Evolutionary conservation across 2,888 invertebrate species (phyloP).

Genomic region (Eustalomyia histrio): DNA sequence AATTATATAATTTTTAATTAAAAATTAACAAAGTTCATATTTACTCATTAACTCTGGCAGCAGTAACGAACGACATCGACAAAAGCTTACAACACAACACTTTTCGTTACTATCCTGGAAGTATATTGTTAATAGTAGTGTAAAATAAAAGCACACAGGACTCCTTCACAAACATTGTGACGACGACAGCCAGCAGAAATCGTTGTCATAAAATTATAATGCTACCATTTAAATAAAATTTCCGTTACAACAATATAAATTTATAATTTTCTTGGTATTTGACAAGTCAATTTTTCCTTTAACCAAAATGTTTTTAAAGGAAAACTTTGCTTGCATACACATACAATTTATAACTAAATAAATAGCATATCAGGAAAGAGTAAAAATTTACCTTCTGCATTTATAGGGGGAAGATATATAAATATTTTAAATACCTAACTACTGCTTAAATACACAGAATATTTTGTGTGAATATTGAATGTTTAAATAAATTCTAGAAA

Average conservation of each 20-base stretch:
- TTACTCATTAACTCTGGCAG: not conserved
- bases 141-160: not conserved
- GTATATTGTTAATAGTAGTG: not conserved
- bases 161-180: too few relatives aligned
- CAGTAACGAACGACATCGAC: not conserved
- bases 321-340: not conserved
- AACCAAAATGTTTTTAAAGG: not conserved
- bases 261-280: not conserved
- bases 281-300: not conserved
- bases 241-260: not conserved
- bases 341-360: not conserved
- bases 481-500: not conserved
- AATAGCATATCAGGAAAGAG: not conserved
- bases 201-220: not conserved
- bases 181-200: too few relatives aligned
- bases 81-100: not conserved
- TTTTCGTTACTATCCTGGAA: not conserved
- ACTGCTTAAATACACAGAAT: not conserved
- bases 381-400: not conserved
- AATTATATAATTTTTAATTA: slow-evolving; percentile 1
- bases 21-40: not conserved
- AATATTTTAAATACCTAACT: slow-evolving; percentile 30
- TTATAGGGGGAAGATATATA: slow-evolving; percentile 25
- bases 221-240: not conserved
- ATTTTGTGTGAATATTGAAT: not conserved